phyloP scores from a whole-genome alignment of 2,797 vertebrate species.

The Danio choprae region DNA sequence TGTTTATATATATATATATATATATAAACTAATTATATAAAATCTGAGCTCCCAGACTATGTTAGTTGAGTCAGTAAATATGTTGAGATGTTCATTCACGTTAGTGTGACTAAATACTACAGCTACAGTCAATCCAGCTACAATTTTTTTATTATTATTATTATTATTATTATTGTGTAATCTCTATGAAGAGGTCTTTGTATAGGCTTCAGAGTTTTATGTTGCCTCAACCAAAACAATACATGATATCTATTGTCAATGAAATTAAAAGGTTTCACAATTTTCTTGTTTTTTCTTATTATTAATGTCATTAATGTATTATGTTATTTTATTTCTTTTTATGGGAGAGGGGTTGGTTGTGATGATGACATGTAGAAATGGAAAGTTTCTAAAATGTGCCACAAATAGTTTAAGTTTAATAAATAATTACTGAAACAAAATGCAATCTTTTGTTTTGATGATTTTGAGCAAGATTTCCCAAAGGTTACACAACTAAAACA shows the following conservation, averaged over 20 bases:
- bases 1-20: too few relatives aligned
- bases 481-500: background rate
- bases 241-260: slow-evolving; percentile 68
- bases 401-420: slow-evolving; percentile 89
- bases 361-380: slow-evolving; percentile 80
- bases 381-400: slow-evolving; percentile 86
- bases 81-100: background rate
- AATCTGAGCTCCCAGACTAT: background rate
- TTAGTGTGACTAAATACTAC: background rate
- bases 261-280: slow-evolving; percentile 49
- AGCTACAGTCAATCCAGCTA: background rate
- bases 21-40: background rate
- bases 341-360: slow-evolving; percentile 73
- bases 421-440: slow-evolving; percentile 87
- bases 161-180: slow-evolving; percentile 6
- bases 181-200: background rate
- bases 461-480: slow-evolving; percentile 8
- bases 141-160: background rate
- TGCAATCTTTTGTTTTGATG: slow-evolving; percentile 57
- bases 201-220: slow-evolving; percentile 47
- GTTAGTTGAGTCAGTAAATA: background rate
- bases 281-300: slow-evolving; percentile 27
- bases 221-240: slow-evolving; percentile 72
- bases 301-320: background rate
- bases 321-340: slow-evolving; percentile 80